A percentile compares a stretch with the other conserved stretches of the same genome.
Conservation (phyloP, 1,140 invertebrate species). For the Drosophila nannoptera region DNA sequence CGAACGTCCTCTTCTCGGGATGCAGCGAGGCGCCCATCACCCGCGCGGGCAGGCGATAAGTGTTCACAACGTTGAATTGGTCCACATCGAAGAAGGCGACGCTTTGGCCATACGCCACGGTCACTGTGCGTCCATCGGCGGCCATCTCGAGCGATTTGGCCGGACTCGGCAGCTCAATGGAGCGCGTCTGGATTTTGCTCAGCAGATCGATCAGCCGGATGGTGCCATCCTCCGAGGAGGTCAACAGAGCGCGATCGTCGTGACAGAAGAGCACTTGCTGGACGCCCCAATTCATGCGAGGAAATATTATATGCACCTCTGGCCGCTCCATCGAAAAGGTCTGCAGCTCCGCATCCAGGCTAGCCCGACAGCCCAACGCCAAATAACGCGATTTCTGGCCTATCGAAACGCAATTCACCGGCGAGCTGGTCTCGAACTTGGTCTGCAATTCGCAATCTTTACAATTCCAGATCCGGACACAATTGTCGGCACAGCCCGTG, state of each 20-base stretch:
- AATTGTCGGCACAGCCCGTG: conserved; percentile 96
- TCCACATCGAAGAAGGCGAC: conserved; percentile 89
- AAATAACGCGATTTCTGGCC: conserved; percentile 84
- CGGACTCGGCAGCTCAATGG: conserved; percentile 88
- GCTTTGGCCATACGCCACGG: conserved; percentile 88
- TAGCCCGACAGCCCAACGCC: conserved; percentile 28
- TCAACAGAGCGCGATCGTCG: conserved; percentile 88
- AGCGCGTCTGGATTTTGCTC: conserved; percentile 86
- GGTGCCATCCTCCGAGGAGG: conserved; percentile 94
- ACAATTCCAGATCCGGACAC: conserved; percentile 97
- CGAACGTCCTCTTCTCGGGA: conserved; percentile 92
- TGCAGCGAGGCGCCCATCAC: conserved; percentile 95
- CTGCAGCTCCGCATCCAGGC: conserved; percentile 88
- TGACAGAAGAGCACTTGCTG: conserved; percentile 83
- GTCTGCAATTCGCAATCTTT: conserved; percentile 91
- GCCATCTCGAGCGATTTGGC: conserved; percentile 95
- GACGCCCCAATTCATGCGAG: conserved; percentile 24
- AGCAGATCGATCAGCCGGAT: conserved; percentile 90
- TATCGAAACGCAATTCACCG: conserved; percentile 96
- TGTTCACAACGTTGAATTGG: conserved; percentile 87
- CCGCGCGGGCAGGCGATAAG: conserved; percentile 89
- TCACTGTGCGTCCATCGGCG: conserved; percentile 88
- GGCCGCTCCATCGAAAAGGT: conserved; percentile 92
- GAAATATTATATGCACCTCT: conserved; percentile 80
- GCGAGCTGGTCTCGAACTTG: conserved; percentile 94